Conservation (phyloP, 2,113 vertebrate genomes). For the Dascyllus trimaculatus region DNA sequence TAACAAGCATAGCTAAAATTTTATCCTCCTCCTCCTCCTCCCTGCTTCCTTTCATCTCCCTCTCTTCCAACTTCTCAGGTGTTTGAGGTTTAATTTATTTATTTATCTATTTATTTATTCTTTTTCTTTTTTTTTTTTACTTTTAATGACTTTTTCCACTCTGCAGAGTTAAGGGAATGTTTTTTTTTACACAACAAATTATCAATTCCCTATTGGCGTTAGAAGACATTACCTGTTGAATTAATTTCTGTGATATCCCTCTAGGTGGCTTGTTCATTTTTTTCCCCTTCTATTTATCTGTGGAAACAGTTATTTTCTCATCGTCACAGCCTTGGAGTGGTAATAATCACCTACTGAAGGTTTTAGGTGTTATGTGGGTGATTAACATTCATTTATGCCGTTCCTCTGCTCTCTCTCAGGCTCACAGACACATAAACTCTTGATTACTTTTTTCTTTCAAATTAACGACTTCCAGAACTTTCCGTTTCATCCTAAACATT, state of each 20-base stretch:
- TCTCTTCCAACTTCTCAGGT: slow-evolving; percentile 58
- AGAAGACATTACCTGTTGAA: slow-evolving; percentile 70
- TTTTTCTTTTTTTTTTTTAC: slow-evolving; percentile 38
- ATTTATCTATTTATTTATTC: slow-evolving; percentile 56
- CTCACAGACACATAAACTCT: slow-evolving; percentile 23
- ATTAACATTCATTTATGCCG: slow-evolving; percentile 60
- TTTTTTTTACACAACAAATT: slow-evolving; percentile 59
- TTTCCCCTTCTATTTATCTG: slow-evolving; percentile 42
- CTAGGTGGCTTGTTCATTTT: slow-evolving; percentile 51
- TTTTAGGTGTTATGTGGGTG: slow-evolving; percentile 39
- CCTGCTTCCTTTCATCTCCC: slow-evolving; percentile 62
- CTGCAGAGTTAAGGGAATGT: slow-evolving; percentile 41
- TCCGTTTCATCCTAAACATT: slow-evolving; percentile 10
- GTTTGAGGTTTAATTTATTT: slow-evolving; percentile 55
- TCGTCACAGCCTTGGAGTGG: slow-evolving; percentile 40
- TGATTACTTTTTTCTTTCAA: slow-evolving; percentile 42
- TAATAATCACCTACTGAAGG: slow-evolving; percentile 44
- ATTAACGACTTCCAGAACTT: slow-evolving; percentile 11
- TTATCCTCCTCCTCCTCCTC: slow-evolving; percentile 13
- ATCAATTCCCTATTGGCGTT: slow-evolving; percentile 62
- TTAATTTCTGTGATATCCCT: slow-evolving; percentile 71
- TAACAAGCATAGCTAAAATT: slow-evolving; percentile 64
- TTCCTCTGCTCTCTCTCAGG: slow-evolving; percentile 1
- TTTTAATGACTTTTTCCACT: slow-evolving; percentile 76
- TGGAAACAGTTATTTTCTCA: slow-evolving; percentile 50